Percentiles rank a stretch among this genome's conserved stretches.
Conservation (phyloP, 2,113 vertebrate species). For the Solea solea region DNA sequence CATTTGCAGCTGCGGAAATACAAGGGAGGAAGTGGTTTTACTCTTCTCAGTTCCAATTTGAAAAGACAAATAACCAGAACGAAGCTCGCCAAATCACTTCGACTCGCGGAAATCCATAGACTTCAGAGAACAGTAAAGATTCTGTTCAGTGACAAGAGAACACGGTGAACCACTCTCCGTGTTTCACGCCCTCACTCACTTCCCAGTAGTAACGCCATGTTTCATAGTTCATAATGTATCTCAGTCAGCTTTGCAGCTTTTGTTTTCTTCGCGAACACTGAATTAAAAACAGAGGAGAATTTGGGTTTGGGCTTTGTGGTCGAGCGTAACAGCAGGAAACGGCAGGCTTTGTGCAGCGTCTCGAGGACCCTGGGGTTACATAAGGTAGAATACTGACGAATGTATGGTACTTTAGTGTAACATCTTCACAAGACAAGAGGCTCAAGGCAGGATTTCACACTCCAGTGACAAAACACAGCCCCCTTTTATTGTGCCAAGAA, state of each 20-base stretch:
- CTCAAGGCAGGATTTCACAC: conserved; percentile 51
- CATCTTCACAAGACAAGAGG: conserved; percentile 51
- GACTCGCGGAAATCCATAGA: background rate
- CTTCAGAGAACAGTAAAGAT: background rate
- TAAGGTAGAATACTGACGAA: conserved; percentile 40
- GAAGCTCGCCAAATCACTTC: background rate
- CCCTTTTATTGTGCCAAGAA: conserved; percentile 61
- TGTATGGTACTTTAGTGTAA: conserved; percentile 38
- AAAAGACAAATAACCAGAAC: background rate
- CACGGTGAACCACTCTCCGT: background rate
- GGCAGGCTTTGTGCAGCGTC: conserved; percentile 32
- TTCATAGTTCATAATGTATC: conserved; percentile 8
- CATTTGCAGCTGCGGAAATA: conserved; percentile 38
- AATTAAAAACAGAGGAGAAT: conserved; percentile 30
- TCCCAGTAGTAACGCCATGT: conserved; percentile 36
- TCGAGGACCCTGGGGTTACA: conserved; percentile 53
- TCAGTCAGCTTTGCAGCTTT: conserved; percentile 14
- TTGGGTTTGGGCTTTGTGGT: conserved; percentile 41
- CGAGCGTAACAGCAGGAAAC: conserved; percentile 38
- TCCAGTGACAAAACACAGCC: conserved; percentile 54
- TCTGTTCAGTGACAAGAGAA: background rate
- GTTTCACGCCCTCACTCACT: conserved; percentile 5
- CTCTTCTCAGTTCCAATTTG: conserved; percentile 30
- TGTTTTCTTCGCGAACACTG: conserved; percentile 10
- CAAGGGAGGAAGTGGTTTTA: conserved; percentile 79